These are phyloP conservation scores for Mergus octosetaceus DNA, from an alignment of 2,797 vertebrate species.

Conservation along the genomic window DNA sequence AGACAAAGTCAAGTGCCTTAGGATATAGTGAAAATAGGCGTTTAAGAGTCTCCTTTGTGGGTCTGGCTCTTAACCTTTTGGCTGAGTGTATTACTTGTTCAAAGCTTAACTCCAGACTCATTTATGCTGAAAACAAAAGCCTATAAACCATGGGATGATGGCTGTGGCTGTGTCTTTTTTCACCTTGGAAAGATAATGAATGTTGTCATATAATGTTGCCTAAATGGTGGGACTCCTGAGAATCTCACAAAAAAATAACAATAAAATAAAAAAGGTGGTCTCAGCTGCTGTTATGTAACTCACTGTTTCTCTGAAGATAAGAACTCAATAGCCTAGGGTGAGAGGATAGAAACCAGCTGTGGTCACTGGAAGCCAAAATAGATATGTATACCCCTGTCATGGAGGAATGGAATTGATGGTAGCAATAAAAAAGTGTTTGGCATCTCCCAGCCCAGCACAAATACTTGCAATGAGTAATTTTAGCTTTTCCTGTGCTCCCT, in stretches of 20 bases:
- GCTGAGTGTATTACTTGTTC: not conserved
- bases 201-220: not conserved
- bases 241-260: not conserved
- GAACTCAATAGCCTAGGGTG: not conserved
- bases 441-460: conserved; percentile 32
- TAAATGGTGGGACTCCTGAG: not conserved
- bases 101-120: not conserved
- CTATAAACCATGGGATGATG: not conserved
- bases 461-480: conserved; percentile 17
- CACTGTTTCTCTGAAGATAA: conserved; percentile 41
- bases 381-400: not conserved
- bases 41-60: not conserved
- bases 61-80: not conserved
- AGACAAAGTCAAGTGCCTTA: not conserved
- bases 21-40: not conserved
- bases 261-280: not conserved
- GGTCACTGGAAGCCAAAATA: conserved; percentile 23
- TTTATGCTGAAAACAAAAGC: conserved; percentile 7
- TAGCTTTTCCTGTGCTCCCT: conserved; percentile 24
- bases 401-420: conserved; percentile 45
- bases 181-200: not conserved
- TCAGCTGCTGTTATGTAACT: conserved; percentile 38
- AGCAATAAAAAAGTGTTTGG: conserved; percentile 56
- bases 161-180: not conserved
- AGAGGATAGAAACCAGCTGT: conserved; percentile 20